Base-by-base conservation (phyloP, 2,888 invertebrate species). In the Agrochola circellaris region DNA sequence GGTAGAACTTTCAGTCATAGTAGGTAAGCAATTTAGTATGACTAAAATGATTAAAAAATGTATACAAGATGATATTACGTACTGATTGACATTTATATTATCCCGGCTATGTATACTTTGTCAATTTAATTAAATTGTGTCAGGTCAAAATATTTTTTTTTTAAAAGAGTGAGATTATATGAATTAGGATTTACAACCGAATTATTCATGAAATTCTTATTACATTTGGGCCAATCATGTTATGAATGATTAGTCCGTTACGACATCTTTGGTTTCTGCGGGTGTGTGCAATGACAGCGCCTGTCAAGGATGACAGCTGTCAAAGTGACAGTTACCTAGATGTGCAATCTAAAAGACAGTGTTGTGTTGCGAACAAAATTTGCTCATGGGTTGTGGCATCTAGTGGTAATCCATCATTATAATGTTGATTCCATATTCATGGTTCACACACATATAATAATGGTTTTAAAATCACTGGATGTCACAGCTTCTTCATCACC, bases 331-430 rank as follows among this genome's bases (percentile, higher is more conserved):
- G 86, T 90, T 88, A 85, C 85, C 83, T 82, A 78, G 74, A 81
- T 85, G 92, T 93, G 92, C 91, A 91, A 93, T 92, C 66, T 77
- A 82, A 89, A 91, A 93, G 91, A 87, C 88, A 77, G 83, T 86
- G 85, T 86, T 85, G 81, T 87, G 83, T 88, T 86, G 81, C 79
- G 58, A 73, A 80, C 77, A 82, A 83, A 82, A 73, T 88, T 92
- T 91, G 92, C 92, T 93, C 93, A 92, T 89, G 87, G 89, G 87
- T 88, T 89, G 87, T 88, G 83, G 78, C 83, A 87, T 88, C 83
- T 85, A 60, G 81, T 70, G 70, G 65, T 65, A 54, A 34, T 72
- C n/a, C n/a, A 42, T 38, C 17, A 45, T 66, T 38, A 61, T 58
- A n/a, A 15, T 54, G 11, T 68, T 54, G 0, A 58, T 61, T 79